These are phyloP conservation scores for Ceyx cyanopectus DNA, from an alignment of 2,113 vertebrate genomes.

Conservation along the genomic window DNA sequence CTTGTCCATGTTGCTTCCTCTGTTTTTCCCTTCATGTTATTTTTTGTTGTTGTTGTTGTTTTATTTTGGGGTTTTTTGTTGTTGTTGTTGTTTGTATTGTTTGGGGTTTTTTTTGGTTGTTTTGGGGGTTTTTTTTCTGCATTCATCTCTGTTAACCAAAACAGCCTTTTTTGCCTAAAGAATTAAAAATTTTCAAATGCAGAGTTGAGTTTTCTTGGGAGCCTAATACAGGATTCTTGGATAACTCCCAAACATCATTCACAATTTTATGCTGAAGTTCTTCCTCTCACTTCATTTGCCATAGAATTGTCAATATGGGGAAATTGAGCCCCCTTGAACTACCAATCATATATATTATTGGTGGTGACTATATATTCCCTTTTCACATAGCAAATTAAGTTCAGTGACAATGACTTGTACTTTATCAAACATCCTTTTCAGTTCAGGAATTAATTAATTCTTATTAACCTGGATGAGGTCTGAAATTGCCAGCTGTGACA, in stretches of 20 bases:
- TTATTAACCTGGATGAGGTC: background rate
- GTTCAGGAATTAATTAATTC: background rate
- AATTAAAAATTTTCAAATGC: background rate
- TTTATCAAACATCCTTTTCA: background rate
- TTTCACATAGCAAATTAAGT: background rate
- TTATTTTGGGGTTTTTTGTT: too few species aligned
- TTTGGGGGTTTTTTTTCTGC: background rate
- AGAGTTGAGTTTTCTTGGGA: background rate
- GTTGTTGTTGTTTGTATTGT: too few species aligned
- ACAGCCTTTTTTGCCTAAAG: background rate
- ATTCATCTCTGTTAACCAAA: background rate
- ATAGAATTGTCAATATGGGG: background rate
- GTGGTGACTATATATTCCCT: background rate
- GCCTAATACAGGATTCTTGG: background rate
- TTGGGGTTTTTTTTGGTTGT: background rate
- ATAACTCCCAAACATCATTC: background rate
- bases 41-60: too few species aligned
- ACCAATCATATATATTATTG: background rate
- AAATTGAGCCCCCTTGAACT: background rate
- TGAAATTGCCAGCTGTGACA: background rate
- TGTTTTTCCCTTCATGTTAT: background rate
- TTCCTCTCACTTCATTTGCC: background rate
- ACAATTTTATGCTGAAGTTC: background rate
- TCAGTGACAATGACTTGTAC: background rate
- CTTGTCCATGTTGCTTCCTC: background rate